phyloP scores from a whole-genome alignment of 2,888 invertebrate genomes.

The Nomada goodeniana region DNA sequence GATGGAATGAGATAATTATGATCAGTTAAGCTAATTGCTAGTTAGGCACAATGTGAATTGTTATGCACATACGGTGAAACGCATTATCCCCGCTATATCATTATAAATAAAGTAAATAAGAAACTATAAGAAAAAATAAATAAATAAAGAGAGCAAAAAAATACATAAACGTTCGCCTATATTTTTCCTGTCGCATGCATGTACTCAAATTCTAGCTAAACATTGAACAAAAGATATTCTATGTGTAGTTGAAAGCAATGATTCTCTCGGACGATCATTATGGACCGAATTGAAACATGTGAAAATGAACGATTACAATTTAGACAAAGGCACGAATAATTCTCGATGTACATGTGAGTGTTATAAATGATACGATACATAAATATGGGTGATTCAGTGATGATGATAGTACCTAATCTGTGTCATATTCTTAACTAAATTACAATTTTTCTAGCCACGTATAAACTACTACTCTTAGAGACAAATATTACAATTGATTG shows the following conservation, averaged over 20 bases:
- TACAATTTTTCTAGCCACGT: conserved; percentile 40
- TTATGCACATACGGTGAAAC: conserved; percentile 38
- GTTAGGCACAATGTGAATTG: conserved; percentile 46
- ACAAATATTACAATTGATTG: conserved; percentile 75
- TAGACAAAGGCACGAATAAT: conserved; percentile 34
- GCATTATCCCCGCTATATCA: conserved; percentile 24
- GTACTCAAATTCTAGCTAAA: conserved; percentile 44
- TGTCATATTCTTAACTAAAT: conserved; percentile 52
- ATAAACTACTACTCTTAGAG: conserved; percentile 67
- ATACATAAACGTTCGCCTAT: background rate
- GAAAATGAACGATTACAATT: conserved; percentile 33
- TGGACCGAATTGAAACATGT: conserved; percentile 8
- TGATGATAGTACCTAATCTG: conserved; percentile 31
- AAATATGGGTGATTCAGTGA: conserved; percentile 40
- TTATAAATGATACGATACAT: conserved; percentile 44
- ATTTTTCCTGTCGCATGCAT: conserved; percentile 44
- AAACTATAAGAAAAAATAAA: background rate
- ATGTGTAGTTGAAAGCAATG: background rate
- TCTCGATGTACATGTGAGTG: conserved; percentile 18
- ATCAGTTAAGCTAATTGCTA: conserved; percentile 42
- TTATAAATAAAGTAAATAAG: conserved; percentile 5
- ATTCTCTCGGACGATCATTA: conserved; percentile 19
- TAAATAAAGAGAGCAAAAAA: background rate
- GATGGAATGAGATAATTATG: conserved; percentile 49
- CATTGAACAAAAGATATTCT: conserved; percentile 26